Percentiles rank a stretch among this genome's conserved stretches.
Conservation (phyloP, 35 echinoderm and acorn worm species). For the Apostichopus parvimensis region DNA sequence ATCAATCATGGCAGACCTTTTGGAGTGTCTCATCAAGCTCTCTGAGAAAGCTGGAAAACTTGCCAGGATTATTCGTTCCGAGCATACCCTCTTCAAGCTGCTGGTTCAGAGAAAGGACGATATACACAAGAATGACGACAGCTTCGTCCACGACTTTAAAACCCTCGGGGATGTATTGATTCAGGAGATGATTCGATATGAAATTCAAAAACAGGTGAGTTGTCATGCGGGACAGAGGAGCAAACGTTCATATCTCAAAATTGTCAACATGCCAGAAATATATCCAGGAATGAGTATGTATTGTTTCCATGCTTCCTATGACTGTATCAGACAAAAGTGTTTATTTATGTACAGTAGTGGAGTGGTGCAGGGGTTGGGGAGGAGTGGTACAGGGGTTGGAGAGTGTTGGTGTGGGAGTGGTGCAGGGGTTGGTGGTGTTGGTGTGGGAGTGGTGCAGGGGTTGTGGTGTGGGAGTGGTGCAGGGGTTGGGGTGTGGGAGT, state of each 20-base stretch:
- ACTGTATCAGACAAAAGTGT: no score
- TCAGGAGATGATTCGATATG: slow-evolving; percentile 97
- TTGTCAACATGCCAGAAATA: no score
- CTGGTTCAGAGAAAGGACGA: slow-evolving; percentile 93
- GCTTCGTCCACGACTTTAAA: slow-evolving; percentile 93
- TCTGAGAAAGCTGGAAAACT: slow-evolving; percentile 93
- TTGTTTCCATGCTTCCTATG: no score
- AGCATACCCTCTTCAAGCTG: slow-evolving; percentile 79
- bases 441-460: no score
- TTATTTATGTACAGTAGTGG: no score
- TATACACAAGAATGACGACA: slow-evolving; percentile 87
- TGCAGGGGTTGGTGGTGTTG: no score
- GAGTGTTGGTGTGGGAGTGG: no score
- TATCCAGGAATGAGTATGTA: no score
- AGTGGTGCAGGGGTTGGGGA: no score
- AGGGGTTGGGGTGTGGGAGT: no score
- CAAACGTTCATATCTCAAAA: neutral
- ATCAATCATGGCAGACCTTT: slow-evolving; percentile 72
- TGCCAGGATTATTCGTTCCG: slow-evolving; percentile 81
- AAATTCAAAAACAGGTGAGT: slow-evolving; percentile 74
- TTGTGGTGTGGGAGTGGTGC: no score
- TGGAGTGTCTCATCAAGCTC: slow-evolving; percentile 65
- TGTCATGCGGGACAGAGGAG: neutral
- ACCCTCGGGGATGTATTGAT: slow-evolving; percentile 97
- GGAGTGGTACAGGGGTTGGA: no score